phyloP scores from a whole-genome alignment of 2,888 invertebrate genomes.

The Epirrhoe alternata region DNA sequence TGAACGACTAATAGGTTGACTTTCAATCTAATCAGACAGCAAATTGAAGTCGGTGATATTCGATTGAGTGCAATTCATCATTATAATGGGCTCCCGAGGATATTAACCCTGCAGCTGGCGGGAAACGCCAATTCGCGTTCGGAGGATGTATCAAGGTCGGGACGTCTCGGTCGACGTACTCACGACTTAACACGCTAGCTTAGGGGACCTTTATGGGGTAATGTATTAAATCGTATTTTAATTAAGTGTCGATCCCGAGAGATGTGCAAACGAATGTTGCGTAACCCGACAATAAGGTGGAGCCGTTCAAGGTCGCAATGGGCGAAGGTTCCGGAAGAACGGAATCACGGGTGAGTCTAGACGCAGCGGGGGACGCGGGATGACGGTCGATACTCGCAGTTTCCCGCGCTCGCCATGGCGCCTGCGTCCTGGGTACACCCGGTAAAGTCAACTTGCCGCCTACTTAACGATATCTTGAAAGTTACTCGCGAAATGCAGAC shows the following conservation, averaged over 20 bases:
- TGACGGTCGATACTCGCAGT: slow-evolving; percentile 81
- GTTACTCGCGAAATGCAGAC: slow-evolving; percentile 29
- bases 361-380: slow-evolving; percentile 73
- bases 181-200: slow-evolving; percentile 62
- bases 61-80: slow-evolving; percentile 48
- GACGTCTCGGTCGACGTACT: slow-evolving; percentile 72
- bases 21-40: slow-evolving; percentile 43
- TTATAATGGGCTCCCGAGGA: slow-evolving; percentile 57
- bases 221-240: slow-evolving; percentile 55
- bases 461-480: slow-evolving; percentile 57
- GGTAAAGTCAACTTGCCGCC: slow-evolving; percentile 62
- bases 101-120: slow-evolving; percentile 67
- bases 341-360: slow-evolving; percentile 81
- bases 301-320: slow-evolving; percentile 82
- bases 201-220: slow-evolving; percentile 48
- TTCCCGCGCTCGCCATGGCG: slow-evolving; percentile 80
- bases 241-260: slow-evolving; percentile 63
- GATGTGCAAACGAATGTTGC: slow-evolving; percentile 61
- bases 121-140: slow-evolving; percentile 63
- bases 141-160: slow-evolving; percentile 76
- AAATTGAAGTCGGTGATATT: slow-evolving; percentile 40
- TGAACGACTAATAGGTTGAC: slow-evolving; percentile 36
- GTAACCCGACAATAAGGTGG: slow-evolving; percentile 80
- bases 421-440: slow-evolving; percentile 73
- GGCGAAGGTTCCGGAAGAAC: slow-evolving; percentile 83